These are phyloP conservation scores for Copidosoma floridanum DNA, from an alignment of 1,140 invertebrate genomes.

Conservation along the genomic window DNA sequence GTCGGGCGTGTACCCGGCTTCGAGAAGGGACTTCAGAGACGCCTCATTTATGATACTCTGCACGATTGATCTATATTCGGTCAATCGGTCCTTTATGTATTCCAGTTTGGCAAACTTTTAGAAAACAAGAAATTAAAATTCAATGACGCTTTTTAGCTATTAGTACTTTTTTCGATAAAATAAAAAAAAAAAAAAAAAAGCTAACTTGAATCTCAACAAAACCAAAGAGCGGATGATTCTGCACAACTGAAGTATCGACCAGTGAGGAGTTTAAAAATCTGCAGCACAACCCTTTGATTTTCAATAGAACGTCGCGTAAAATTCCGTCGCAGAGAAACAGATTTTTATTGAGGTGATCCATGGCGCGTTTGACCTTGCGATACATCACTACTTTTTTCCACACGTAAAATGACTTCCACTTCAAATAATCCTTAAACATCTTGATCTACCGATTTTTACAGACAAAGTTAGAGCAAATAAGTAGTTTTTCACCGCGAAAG, in stretches of 20 bases:
- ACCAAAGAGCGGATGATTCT: constrained; percentile 64
- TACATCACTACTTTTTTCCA: constrained; percentile 76
- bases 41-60: constrained; percentile 67
- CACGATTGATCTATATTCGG: constrained; percentile 62
- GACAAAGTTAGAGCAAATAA: constrained; percentile 3
- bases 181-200: not conserved
- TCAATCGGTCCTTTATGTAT: constrained; percentile 56
- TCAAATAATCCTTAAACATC: constrained; percentile 69
- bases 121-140: not conserved
- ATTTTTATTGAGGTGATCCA: constrained; percentile 62
- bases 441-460: constrained; percentile 63
- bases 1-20: constrained; percentile 70
- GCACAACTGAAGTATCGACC: constrained; percentile 56
- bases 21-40: constrained; percentile 70
- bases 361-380: constrained; percentile 64
- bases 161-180: too few relatives aligned
- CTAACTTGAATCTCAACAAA: constrained; percentile 67
- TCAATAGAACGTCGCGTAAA: constrained; percentile 67
- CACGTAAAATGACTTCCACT: constrained; percentile 80
- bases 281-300: constrained; percentile 69
- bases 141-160: too few relatives aligned
- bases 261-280: constrained; percentile 64
- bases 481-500: too few relatives aligned
- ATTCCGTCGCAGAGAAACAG: constrained; percentile 74
- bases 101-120: constrained; percentile 58